Evolutionary conservation across 2,797 vertebrate genomes (phyloP).

Genomic region (Centropyge bicolor): DNA sequence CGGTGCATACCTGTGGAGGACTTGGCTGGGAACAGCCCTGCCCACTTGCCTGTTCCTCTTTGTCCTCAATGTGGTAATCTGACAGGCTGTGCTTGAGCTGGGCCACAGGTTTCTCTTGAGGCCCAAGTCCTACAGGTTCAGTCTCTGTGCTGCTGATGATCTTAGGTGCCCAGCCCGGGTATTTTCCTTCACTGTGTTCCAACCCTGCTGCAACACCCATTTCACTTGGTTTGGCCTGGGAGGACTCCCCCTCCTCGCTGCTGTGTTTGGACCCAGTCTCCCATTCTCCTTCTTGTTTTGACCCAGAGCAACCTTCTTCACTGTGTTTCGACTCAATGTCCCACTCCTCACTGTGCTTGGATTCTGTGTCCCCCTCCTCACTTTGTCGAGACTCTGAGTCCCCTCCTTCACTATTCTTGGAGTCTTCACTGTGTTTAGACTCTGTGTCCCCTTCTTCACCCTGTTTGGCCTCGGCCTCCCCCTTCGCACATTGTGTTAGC

Average conservation of each 20-base stretch:
- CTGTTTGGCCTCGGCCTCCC: conserved; percentile 67
- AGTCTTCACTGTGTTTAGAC: conserved; percentile 83
- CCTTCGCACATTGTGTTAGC: conserved; percentile 68
- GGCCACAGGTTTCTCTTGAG: conserved; percentile 68
- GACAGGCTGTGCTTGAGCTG: conserved; percentile 77
- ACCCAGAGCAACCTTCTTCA: conserved; percentile 76
- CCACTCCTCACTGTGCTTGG: conserved; percentile 84
- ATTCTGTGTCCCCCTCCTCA: conserved; percentile 81
- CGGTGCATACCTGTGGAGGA: conserved; percentile 61
- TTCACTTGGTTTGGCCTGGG: conserved; percentile 55
- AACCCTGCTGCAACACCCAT: conserved; percentile 15
- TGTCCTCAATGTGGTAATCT: conserved; percentile 74
- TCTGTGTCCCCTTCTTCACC: conserved; percentile 76
- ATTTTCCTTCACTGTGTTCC: conserved; percentile 68
- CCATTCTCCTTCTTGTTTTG: conserved; percentile 76
- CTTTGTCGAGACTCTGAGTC: conserved; percentile 78
- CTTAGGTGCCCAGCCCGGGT: conserved; percentile 49
- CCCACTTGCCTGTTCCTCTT: conserved; percentile 60
- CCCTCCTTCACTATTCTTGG: conserved; percentile 80
- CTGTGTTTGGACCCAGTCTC: conserved; percentile 76
- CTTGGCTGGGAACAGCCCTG: conserved; percentile 78
- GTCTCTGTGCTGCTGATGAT: conserved; percentile 34
- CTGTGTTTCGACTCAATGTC: conserved; percentile 82
- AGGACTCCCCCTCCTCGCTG: conserved; percentile 76
- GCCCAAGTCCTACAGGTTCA: conserved; percentile 39